Base-by-base conservation (phyloP, 2,113 vertebrate species). In the Saccopteryx bilineata region DNA sequence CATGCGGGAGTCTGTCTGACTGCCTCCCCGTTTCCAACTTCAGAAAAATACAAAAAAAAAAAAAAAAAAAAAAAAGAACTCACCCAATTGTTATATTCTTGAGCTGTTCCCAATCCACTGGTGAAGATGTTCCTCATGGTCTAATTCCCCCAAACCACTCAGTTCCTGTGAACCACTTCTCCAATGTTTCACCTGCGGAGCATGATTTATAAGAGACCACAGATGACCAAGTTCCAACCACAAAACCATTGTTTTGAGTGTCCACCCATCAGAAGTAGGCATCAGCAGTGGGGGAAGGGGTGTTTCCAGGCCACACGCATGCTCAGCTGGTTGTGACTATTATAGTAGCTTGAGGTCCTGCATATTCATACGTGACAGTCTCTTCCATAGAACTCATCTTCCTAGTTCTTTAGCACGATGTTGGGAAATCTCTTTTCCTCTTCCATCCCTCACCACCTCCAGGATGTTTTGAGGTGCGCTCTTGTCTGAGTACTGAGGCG, bases 91-190 rank as follows among this genome's bases (percentile, higher is more conserved):
- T 39, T 39, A 39, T 39, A 39, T 39, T 39, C 86, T 61, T 80
- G 39, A 76, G 12, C 69, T 94, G 26, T 92, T 90, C 21, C 88
- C 94, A 33, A 93, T 84, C 63, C n/a, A 5, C 81, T 80, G 10
- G 23, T 75, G 28, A 54, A 91, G 63, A 28, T 88, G 23, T 33
- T 92, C 58, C 69, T 91, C 17, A n/a, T 52, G 28, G 15, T 39
- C 46, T 84, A 74, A 63, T 83, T 84, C 14, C 39, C 54, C 76
- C 21, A 21, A 9, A 72, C 65, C 2, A 3, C 52, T 96, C 26
- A 69, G 28, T 26, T 75, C 4, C 60, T 90, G 5, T n/a, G 52
- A 85, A 56, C 60, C 72, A 1, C 15, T 54, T 39, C 33, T 61
- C 24, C 39, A 24, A 6, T 54, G 52, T 94, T 79, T 60, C 28